Percentiles rank a stretch among this genome's conserved stretches.
phyloP scores from a whole-genome alignment of 2,113 vertebrate species.

The Melanostigma gelatinosum region DNA sequence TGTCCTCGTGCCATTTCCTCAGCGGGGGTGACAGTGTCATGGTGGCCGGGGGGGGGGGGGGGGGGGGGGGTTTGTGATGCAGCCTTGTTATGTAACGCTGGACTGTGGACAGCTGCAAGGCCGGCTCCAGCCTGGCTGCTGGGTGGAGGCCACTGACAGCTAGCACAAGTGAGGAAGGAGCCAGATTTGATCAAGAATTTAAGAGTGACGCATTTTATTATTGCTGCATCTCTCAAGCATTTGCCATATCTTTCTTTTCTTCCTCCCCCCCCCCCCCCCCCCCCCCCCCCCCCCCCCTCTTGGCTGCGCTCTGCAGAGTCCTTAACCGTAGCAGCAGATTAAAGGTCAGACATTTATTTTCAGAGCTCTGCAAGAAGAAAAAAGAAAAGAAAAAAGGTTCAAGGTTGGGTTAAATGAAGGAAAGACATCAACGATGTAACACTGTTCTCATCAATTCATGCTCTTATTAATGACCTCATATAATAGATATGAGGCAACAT shows the following conservation, averaged over 20 bases:
- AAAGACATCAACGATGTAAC: slow-evolving; percentile 22
- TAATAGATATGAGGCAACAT: slow-evolving; percentile 15
- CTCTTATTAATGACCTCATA: slow-evolving; percentile 24
- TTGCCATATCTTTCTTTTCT: background rate
- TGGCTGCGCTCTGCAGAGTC: background rate
- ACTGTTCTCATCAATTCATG: slow-evolving; percentile 13
- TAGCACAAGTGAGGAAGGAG: slow-evolving; percentile 16
- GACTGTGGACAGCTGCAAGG: slow-evolving; percentile 70
- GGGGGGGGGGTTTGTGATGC: slow-evolving; percentile 40
- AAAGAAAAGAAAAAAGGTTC: background rate
- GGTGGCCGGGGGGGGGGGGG: slow-evolving; percentile 29
- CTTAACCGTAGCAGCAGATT: slow-evolving; percentile 9
- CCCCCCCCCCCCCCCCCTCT: background rate
- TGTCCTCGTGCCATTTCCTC: slow-evolving; percentile 55
- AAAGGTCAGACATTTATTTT: slow-evolving; percentile 43
- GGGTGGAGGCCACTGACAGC: slow-evolving; percentile 43
- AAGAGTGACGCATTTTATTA: background rate
- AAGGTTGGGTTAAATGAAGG: slow-evolving; percentile 1
- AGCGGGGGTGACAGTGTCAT: slow-evolving; percentile 49
- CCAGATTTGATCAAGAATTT: slow-evolving; percentile 7
- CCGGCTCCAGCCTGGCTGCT: slow-evolving; percentile 61
- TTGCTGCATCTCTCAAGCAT: background rate
- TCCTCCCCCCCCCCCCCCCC: no score
- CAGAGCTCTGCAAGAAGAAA: slow-evolving; percentile 8
- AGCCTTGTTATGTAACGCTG: slow-evolving; percentile 72